phyloP scores from a whole-genome alignment of 2,888 invertebrate genomes.

The Parasteatoda lunata region DNA sequence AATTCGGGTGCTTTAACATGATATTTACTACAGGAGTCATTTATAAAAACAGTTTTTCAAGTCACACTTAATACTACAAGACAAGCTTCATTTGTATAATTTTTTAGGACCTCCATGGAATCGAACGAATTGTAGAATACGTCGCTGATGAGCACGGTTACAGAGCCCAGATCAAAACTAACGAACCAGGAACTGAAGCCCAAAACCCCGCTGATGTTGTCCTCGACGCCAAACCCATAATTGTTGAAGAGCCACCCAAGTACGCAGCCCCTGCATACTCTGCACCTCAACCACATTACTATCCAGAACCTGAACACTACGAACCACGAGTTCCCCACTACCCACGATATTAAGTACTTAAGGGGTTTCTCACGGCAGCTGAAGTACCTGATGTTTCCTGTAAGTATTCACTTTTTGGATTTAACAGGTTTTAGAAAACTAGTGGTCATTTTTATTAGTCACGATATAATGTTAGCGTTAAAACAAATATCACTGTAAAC shows the following conservation, averaged over 20 bases:
- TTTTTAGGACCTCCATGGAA: conserved; percentile 58
- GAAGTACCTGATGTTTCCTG: neutral
- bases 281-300: conserved; percentile 12
- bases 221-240: conserved; percentile 51
- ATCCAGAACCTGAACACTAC: conserved; percentile 10
- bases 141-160: conserved; percentile 70
- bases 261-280: neutral
- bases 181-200: conserved; percentile 66
- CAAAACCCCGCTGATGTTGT: conserved; percentile 62
- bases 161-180: conserved; percentile 67
- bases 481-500: no score
- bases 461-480: no score
- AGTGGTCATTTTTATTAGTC: no score
- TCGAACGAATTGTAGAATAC: conserved; percentile 69
- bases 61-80: no score
- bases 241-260: conserved; percentile 24
- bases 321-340: conserved; percentile 1
- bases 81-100: neutral
- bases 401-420: neutral
- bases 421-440: no score
- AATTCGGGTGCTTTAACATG: neutral
- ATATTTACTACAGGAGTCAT: neutral
- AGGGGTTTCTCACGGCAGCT: neutral
- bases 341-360: conserved; percentile 18
- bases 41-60: neutral